Evolutionary conservation across 2,113 vertebrate species (phyloP).

Genomic region (Catharus minimus): DNA sequence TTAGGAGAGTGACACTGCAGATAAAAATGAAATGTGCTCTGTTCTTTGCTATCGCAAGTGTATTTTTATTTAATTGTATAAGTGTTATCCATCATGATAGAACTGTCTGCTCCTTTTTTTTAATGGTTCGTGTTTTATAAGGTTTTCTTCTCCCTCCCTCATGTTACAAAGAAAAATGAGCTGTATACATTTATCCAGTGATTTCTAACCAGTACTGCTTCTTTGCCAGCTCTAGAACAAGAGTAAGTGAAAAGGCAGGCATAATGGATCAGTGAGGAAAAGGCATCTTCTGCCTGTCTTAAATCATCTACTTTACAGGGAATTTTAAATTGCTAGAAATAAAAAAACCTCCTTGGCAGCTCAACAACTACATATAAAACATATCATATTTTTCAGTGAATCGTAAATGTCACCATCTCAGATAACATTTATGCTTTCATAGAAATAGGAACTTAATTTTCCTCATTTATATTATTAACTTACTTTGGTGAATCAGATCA

Average conservation of each 20-base stretch:
- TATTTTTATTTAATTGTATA: conserved; percentile 55
- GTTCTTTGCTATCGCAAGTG: neutral
- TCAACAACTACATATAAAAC: conserved; percentile 49
- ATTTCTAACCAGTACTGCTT: conserved; percentile 1
- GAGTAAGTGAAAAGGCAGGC: conserved; percentile 41
- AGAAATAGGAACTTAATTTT: conserved; percentile 38
- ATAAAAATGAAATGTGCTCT: conserved; percentile 37
- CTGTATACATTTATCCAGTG: conserved; percentile 29
- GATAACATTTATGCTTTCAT: conserved; percentile 52
- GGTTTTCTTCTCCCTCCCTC: conserved; percentile 18
- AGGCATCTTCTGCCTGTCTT: conserved; percentile 64
- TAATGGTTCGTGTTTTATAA: neutral
- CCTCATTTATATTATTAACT: conserved; percentile 36
- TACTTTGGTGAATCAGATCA: conserved; percentile 47
- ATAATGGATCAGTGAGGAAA: conserved; percentile 58
- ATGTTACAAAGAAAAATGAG: conserved; percentile 58
- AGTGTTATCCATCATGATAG: conserved; percentile 30
- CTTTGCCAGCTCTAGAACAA: neutral
- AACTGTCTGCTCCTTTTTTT: neutral
- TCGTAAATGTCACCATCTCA: conserved; percentile 28
- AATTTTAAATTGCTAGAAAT: conserved; percentile 60
- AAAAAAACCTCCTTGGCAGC: conserved; percentile 44
- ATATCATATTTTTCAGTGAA: conserved; percentile 30
- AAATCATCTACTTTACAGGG: conserved; percentile 60
- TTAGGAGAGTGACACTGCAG: conserved; percentile 39